phyloP scores from a whole-genome alignment of 2,888 invertebrate genomes.

The Tipula vernalis region DNA sequence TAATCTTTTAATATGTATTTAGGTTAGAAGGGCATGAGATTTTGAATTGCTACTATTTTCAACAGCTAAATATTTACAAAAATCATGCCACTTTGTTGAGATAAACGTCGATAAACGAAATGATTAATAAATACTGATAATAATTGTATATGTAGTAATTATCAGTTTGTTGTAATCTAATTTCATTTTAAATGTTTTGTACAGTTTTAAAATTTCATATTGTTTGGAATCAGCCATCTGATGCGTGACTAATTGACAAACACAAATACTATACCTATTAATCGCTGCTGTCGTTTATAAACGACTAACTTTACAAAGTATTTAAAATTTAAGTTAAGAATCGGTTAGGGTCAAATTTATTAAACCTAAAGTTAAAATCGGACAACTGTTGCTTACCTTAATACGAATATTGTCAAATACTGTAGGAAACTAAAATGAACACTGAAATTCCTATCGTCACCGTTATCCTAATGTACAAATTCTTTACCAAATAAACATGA shows the following conservation, averaged over 20 bases:
- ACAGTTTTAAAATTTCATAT: background rate
- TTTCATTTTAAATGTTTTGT: background rate
- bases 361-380: too few species aligned
- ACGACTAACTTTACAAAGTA: too few species aligned
- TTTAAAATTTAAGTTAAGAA: too few species aligned
- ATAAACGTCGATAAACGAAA: background rate
- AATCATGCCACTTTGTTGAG: background rate
- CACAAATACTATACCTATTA: too few species aligned
- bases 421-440: background rate
- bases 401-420: background rate
- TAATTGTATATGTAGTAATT: background rate
- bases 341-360: too few species aligned
- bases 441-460: background rate
- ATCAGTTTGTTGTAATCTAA: background rate
- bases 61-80: too few species aligned
- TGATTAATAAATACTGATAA: background rate
- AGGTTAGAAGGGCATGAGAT: background rate
- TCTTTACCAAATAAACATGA: background rate
- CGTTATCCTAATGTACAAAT: too few species aligned
- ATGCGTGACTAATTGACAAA: background rate
- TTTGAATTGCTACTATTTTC: background rate
- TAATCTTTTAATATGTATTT: background rate
- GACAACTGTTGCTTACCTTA: too few species aligned
- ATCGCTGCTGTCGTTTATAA: too few species aligned
- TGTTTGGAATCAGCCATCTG: background rate